Evolutionary conservation across 2,888 invertebrate genomes (phyloP).

Genomic region (Acleris emargana): DNA sequence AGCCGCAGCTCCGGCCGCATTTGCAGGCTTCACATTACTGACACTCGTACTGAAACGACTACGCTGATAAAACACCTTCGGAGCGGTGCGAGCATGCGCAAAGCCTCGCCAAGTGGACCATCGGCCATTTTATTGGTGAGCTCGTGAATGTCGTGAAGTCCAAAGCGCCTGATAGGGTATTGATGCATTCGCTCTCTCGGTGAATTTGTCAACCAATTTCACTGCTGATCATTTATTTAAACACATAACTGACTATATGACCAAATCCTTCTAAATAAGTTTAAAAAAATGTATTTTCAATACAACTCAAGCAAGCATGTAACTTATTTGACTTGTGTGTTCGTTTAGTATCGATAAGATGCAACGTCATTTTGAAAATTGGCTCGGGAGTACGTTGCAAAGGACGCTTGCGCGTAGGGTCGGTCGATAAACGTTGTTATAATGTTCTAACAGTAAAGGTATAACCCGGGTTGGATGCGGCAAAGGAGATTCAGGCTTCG

Average conservation of each 20-base stretch:
- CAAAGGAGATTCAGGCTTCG: slow-evolving; percentile 36
- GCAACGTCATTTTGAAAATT: slow-evolving; percentile 32
- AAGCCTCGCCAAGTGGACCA: slow-evolving; percentile 67
- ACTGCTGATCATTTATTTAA: slow-evolving; percentile 1
- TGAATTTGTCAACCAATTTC: slow-evolving; percentile 41
- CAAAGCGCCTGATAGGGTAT: slow-evolving; percentile 44
- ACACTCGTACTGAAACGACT: slow-evolving; percentile 60
- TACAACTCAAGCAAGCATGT: background rate
- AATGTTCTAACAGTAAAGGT: slow-evolving; percentile 33
- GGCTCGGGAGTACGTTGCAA: slow-evolving; percentile 27
- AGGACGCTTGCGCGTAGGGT: slow-evolving; percentile 73
- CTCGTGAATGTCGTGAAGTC: slow-evolving; percentile 47
- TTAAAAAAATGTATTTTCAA: background rate
- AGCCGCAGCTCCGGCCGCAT: slow-evolving; percentile 70
- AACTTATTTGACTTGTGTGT: background rate
- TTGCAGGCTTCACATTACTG: slow-evolving; percentile 67
- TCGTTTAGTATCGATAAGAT: slow-evolving; percentile 9
- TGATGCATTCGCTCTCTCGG: slow-evolving; percentile 47
- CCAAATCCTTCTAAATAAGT: background rate
- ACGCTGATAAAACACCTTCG: slow-evolving; percentile 56
- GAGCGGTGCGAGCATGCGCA: slow-evolving; percentile 67
- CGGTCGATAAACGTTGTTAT: slow-evolving; percentile 63
- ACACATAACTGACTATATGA: background rate
- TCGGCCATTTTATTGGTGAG: slow-evolving; percentile 57
- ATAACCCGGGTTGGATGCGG: slow-evolving; percentile 20